Conservation (phyloP, 2,113 vertebrate species). For the Limnothrissa miodon region DNA sequence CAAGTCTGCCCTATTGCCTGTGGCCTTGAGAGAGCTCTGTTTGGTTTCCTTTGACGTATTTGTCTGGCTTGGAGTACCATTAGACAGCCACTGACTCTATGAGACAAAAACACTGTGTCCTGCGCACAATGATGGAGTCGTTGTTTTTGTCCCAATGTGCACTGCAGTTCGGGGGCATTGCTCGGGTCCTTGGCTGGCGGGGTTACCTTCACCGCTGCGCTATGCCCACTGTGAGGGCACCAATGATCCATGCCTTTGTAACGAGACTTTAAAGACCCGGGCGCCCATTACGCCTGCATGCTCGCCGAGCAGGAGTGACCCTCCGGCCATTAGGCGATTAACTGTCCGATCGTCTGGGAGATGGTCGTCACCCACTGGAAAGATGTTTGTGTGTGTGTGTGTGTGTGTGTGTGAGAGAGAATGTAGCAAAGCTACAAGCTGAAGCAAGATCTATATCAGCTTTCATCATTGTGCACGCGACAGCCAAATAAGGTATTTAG, state of each 20-base stretch:
- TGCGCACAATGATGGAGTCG: not conserved
- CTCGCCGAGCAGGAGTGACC: constrained; percentile 45
- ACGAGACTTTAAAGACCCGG: constrained; percentile 48
- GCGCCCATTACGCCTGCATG: constrained; percentile 44
- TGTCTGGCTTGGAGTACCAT: not conserved
- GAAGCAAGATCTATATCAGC: not conserved
- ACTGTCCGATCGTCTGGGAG: constrained; percentile 37
- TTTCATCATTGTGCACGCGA: not conserved
- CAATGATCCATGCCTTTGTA: constrained; percentile 45
- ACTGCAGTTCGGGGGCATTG: not conserved
- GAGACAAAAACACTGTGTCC: not conserved
- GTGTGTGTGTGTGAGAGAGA: not conserved
- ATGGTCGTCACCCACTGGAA: constrained; percentile 41
- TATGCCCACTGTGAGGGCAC: constrained; percentile 39
- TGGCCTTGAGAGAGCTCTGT: not conserved
- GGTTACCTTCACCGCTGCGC: constrained; percentile 16
- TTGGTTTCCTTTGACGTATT: not conserved
- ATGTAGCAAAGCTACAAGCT: no score
- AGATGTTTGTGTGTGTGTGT: constrained; percentile 14
- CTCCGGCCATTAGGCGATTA: constrained; percentile 44
- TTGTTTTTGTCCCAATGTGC: not conserved
- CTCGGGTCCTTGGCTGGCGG: not conserved
- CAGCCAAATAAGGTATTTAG: constrained; percentile 5
- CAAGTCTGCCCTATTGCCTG: not conserved
- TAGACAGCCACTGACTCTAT: not conserved